phyloP scores from a whole-genome alignment of 2,113 vertebrate species.

The Typhlomys cinereus region DNA sequence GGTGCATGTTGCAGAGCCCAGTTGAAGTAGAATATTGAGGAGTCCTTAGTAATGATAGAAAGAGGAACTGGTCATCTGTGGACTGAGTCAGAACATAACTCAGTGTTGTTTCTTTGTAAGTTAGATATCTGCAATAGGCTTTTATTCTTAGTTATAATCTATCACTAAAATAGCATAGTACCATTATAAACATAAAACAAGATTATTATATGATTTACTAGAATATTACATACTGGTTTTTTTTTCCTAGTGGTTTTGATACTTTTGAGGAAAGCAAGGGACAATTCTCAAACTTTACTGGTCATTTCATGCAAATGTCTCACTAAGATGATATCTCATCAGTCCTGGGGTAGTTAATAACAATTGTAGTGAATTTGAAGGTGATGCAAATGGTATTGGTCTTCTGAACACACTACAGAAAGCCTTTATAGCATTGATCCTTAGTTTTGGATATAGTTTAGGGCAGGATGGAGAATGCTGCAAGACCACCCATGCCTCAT shows the following conservation, averaged over 20 bases:
- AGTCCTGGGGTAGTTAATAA: background rate
- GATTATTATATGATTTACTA: background rate
- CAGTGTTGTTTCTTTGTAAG: background rate
- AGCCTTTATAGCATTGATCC: background rate
- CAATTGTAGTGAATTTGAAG: background rate
- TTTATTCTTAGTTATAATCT: background rate
- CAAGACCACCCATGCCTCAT: background rate
- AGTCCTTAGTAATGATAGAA: slow-evolving; percentile 18
- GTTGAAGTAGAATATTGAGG: background rate
- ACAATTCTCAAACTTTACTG: background rate
- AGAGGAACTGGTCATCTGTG: background rate
- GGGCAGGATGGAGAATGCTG: background rate
- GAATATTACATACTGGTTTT: slow-evolving; percentile 10
- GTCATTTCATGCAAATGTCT: too few relatives aligned
- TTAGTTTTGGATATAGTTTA: background rate
- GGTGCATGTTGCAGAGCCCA: background rate
- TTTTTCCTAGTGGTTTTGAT: background rate
- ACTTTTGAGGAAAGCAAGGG: background rate
- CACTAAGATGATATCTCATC: background rate
- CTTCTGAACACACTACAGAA: background rate
- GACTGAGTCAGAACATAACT: background rate
- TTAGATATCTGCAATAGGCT: background rate
- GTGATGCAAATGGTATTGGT: background rate
- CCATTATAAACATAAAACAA: background rate
- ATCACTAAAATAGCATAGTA: background rate